These are phyloP conservation scores for Spinus olivaceus DNA, from an alignment of 2,797 vertebrate species.

Conservation along the genomic window DNA sequence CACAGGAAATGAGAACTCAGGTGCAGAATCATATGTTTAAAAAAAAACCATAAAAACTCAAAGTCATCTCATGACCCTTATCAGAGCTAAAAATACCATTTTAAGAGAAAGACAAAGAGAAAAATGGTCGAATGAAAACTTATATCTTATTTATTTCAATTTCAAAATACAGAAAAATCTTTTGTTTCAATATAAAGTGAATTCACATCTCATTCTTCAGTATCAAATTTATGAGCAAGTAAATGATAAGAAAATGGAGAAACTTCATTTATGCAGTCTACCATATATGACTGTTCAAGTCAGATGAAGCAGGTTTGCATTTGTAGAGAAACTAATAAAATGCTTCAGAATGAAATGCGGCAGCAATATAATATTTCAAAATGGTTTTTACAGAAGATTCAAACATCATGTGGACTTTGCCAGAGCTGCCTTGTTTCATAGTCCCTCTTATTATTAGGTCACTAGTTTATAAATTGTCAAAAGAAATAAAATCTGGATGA, in stretches of 20 bases:
- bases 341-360: neutral
- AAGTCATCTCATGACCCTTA: neutral
- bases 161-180: neutral
- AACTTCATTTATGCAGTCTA: neutral
- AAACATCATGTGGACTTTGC: neutral
- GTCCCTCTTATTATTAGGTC: neutral
- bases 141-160: neutral
- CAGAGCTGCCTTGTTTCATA: conserved; percentile 5
- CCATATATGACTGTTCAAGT: neutral
- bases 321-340: neutral
- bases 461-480: conserved; percentile 1
- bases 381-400: neutral
- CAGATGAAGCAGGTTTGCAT: neutral
- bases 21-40: neutral
- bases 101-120: neutral
- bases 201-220: neutral
- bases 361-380: neutral
- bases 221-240: neutral
- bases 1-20: neutral
- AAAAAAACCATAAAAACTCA: neutral
- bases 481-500: conserved; percentile 6
- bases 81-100: neutral
- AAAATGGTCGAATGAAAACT: neutral
- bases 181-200: neutral
- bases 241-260: neutral